Percentiles rank a stretch among this genome's conserved stretches.
Conservation (phyloP, 2,888 invertebrate species). For the Nomada goodeniana region DNA sequence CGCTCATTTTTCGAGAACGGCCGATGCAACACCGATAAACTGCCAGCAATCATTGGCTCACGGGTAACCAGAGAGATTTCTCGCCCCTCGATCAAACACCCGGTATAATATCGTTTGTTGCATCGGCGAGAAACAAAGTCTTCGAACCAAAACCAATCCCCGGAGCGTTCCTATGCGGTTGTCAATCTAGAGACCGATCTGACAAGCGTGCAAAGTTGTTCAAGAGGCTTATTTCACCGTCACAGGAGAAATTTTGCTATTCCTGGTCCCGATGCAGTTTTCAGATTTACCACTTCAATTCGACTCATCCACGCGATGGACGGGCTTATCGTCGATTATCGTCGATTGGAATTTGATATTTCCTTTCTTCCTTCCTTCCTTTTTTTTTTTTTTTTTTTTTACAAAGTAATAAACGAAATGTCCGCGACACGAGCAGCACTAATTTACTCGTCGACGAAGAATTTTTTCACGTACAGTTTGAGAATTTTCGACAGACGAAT, state of each 20-base stretch:
- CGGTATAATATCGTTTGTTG: slow-evolving; percentile 2
- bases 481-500: neutral
- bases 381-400: no score
- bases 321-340: slow-evolving; percentile 27
- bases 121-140: slow-evolving; percentile 1
- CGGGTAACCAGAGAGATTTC: slow-evolving; percentile 7
- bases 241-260: slow-evolving; percentile 21
- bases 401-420: no score
- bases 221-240: neutral
- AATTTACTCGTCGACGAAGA: no score
- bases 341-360: no score
- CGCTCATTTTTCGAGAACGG: slow-evolving; percentile 28
- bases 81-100: slow-evolving; percentile 5
- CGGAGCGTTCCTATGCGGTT: neutral
- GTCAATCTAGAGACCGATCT: slow-evolving; percentile 3
- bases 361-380: no score
- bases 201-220: slow-evolving; percentile 16
- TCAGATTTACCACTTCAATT: slow-evolving; percentile 67
- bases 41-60: slow-evolving; percentile 13
- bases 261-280: slow-evolving; percentile 31
- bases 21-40: slow-evolving; percentile 28
- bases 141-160: neutral
- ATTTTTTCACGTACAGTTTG: no score
- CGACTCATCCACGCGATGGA: slow-evolving; percentile 56
- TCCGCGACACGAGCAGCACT: no score